A percentile compares a stretch with the other conserved stretches of the same genome.
Conservation (phyloP, 2,888 invertebrate species). For the Oligia latruncula region DNA sequence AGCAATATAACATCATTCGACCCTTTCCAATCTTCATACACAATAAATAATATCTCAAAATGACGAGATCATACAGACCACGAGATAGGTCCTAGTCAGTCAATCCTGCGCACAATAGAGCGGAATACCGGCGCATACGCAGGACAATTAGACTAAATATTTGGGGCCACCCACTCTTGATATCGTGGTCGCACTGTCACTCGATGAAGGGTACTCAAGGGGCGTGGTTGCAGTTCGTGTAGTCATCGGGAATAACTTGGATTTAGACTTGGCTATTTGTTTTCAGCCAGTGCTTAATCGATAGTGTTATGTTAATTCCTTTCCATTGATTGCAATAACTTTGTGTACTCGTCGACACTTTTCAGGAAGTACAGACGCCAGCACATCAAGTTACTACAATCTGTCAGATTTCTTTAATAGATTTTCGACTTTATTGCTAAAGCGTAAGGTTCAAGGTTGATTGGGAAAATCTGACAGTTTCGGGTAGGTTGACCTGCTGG, state of each 20-base stretch:
- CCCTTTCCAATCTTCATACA: background rate
- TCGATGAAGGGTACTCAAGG: slow-evolving; percentile 43
- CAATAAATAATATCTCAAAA: slow-evolving; percentile 43
- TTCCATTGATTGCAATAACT: background rate
- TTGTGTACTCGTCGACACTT: background rate
- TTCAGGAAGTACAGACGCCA: background rate
- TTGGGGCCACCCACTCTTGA: slow-evolving; percentile 74
- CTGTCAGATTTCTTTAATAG: no score
- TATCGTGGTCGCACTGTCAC: slow-evolving; percentile 52
- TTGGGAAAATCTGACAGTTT: no score
- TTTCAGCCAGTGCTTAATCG: background rate
- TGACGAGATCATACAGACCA: slow-evolving; percentile 32
- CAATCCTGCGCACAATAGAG: slow-evolving; percentile 57
- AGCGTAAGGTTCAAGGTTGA: no score
- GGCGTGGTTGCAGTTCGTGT: slow-evolving; percentile 43
- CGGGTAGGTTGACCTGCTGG: no score
- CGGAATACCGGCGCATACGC: slow-evolving; percentile 52
- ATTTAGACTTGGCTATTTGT: background rate
- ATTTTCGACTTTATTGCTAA: no score
- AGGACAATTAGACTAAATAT: slow-evolving; percentile 72
- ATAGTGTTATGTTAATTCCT: background rate
- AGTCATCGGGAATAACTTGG: slow-evolving; percentile 39
- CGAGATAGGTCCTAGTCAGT: slow-evolving; percentile 48
- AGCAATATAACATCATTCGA: background rate
- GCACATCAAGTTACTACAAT: no score